Base-by-base conservation (phyloP, 2,888 invertebrate species). In the Acleris emargana region DNA sequence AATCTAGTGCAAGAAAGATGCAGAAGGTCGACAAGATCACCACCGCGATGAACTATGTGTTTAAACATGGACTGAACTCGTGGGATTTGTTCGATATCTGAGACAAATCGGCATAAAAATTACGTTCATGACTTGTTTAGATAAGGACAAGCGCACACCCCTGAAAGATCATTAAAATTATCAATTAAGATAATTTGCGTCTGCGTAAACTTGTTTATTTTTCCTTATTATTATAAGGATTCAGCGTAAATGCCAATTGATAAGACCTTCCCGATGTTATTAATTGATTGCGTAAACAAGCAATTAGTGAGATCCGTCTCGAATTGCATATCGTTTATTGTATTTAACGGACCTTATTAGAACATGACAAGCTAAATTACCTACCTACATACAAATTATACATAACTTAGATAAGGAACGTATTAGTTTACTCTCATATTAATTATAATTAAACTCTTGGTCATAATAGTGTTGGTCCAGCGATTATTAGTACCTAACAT, bases 181-280 rank as follows among this genome's bases (percentile, higher is more conserved):
- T 64, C 53, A 49, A 59, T 60, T 60, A 59, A 50, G 45, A 60
- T 60, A 45, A 66, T 38, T 58, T 32, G 32, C 55, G 18, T 58
- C 17, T 61, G 32, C 51, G 51, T 57, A 6, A 7, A 50, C 51
- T 66, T 61, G 66, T 66, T 66, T 52, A 50, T 66, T 50, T 61
- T 61, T 61, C 55, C 60, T 57, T 25, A n/a, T 60, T 32, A 25
- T 57, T 25, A n/a, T 60, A 43, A 25, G 20, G 50, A 32, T 64
- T 54, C 60, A 66, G 55, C 53, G 54, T 59, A 60, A 42, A 55
- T 54, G 16, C 60, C 50, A 43, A 60, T 59, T 60, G 60, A 66
- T 60, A 66, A 55, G 60, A 17, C 58, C 50, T 54, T 52, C 45
- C 13, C 28, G 54, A 54, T 54, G 59, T 58, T 58, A 58, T 64